A percentile compares a stretch with the other conserved stretches of the same genome.
These are phyloP conservation scores for Pangasius krempfi DNA, from an alignment of 2,797 vertebrate species.

Conservation along the genomic window DNA sequence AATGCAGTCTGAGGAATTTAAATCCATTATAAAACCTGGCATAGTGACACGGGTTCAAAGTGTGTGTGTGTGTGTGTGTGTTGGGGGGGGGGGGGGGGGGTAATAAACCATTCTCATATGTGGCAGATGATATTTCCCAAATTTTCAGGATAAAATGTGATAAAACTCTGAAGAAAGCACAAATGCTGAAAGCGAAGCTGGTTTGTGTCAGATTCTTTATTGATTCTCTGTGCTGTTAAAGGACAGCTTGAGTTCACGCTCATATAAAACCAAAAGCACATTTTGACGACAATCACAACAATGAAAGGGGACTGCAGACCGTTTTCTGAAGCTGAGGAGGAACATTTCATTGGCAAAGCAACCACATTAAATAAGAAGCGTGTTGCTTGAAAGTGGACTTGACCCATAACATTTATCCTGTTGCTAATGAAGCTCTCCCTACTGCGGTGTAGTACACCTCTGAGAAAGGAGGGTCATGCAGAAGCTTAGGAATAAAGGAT, in stretches of 20 bases:
- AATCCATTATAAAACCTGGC: background rate
- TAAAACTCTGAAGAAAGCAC: slow-evolving; percentile 10
- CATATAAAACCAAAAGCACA: slow-evolving; percentile 57
- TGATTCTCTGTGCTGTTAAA: slow-evolving; percentile 46
- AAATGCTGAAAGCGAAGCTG: background rate
- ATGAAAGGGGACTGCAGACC: slow-evolving; percentile 7
- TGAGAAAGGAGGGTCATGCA: slow-evolving; percentile 50
- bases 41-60: background rate
- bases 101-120: background rate
- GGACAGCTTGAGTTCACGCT: slow-evolving; percentile 47
- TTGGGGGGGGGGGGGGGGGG: no score
- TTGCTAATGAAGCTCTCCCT: slow-evolving; percentile 38
- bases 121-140: background rate
- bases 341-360: slow-evolving; percentile 32
- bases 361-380: slow-evolving; percentile 3
- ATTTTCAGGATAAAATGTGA: background rate
- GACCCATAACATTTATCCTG: slow-evolving; percentile 12
- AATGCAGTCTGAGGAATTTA: background rate
- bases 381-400: background rate
- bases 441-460: slow-evolving; percentile 18
- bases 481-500: slow-evolving; percentile 38
- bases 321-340: slow-evolving; percentile 40
- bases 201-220: slow-evolving; percentile 55
- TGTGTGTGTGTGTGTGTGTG: no score
- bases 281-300: slow-evolving; percentile 46